phyloP scores from a whole-genome alignment of 2,113 vertebrate genomes.

The Planiliza haematocheilus region DNA sequence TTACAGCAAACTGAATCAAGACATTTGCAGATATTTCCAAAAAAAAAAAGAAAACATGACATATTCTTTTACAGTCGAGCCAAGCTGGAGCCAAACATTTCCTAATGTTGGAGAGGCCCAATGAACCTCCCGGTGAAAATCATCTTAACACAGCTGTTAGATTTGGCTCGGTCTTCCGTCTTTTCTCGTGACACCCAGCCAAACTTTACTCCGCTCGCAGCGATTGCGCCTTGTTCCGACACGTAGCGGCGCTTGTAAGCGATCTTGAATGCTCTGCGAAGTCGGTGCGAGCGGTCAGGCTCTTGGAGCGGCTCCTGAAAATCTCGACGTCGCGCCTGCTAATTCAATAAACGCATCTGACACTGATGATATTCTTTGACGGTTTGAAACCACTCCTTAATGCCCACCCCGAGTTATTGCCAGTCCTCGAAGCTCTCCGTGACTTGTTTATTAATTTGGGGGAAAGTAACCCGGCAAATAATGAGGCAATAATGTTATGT shows the following conservation, averaged over 20 bases:
- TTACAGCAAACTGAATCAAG: conserved; percentile 35
- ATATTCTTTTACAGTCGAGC: conserved; percentile 50
- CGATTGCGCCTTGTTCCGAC: conserved; percentile 5
- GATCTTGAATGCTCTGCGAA: conserved; percentile 21
- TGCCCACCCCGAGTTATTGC: conserved; percentile 7
- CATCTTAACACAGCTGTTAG: conserved; percentile 63
- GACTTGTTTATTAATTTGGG: conserved; percentile 62
- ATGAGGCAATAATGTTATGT: conserved; percentile 69
- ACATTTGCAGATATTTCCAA: conserved; percentile 37
- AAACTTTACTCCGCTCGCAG: conserved; percentile 38
- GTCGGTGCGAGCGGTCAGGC: not conserved
- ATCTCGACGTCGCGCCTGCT: conserved; percentile 9
- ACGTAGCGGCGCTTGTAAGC: conserved; percentile 16
- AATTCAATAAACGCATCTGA: not conserved
- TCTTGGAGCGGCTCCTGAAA: not conserved
- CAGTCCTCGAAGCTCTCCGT: conserved; percentile 27
- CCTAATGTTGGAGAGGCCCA: conserved; percentile 28
- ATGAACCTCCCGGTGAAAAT: conserved; percentile 41
- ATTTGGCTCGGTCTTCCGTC: conserved; percentile 62
- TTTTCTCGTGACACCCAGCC: conserved; percentile 56
- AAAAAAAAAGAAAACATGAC: conserved; percentile 27
- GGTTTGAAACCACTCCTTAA: not conserved
- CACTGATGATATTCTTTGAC: conserved; percentile 11
- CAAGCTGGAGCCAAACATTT: conserved; percentile 53
- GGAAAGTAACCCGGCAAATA: conserved; percentile 61